phyloP scores from a whole-genome alignment of 1,140 invertebrate genomes.

The Drosophila murphyi region DNA sequence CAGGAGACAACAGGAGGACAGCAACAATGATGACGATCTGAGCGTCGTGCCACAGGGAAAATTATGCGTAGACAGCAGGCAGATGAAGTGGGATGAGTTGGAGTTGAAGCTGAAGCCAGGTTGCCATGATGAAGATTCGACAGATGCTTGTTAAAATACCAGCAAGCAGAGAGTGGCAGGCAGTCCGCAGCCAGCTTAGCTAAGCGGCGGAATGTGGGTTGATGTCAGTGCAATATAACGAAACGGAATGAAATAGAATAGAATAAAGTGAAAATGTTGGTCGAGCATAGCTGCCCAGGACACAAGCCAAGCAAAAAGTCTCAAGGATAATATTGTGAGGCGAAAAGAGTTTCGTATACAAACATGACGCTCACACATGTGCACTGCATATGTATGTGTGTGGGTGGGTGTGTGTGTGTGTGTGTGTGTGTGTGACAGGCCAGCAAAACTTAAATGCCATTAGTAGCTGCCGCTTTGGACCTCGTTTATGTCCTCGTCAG shows the following conservation, averaged over 20 bases:
- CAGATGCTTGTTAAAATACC: constrained; percentile 81
- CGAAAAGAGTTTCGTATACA: constrained; percentile 54
- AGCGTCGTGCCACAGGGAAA: constrained; percentile 41
- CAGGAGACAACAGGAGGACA: constrained; percentile 16
- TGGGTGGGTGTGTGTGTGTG: constrained; percentile 24
- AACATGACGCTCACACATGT: constrained; percentile 30
- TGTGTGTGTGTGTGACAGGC: constrained; percentile 35
- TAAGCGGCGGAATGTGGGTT: constrained; percentile 24
- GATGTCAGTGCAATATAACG: constrained; percentile 79
- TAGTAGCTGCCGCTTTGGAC: constrained; percentile 66
- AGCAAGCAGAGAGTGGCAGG: constrained; percentile 46
- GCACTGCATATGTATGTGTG: constrained; percentile 8
- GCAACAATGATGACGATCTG: constrained; percentile 29
- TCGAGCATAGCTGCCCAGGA: constrained; percentile 16
- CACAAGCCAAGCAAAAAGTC: constrained; percentile 36
- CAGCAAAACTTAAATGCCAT: constrained; percentile 77
- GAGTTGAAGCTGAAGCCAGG: constrained; percentile 42
- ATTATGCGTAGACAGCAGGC: constrained; percentile 33
- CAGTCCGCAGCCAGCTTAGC: not conserved
- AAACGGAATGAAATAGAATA: constrained; percentile 49
- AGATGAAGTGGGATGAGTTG: constrained; percentile 24
- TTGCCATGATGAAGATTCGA: constrained; percentile 57
- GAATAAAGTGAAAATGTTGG: constrained; percentile 69
- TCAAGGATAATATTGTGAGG: constrained; percentile 63
- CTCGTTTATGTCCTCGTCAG: constrained; percentile 38